Evolutionary conservation across 1,140 invertebrate genomes (phyloP), one percentile per base, ranked within the genome.

Genomic region (Drosophila ercepeae): DNA sequence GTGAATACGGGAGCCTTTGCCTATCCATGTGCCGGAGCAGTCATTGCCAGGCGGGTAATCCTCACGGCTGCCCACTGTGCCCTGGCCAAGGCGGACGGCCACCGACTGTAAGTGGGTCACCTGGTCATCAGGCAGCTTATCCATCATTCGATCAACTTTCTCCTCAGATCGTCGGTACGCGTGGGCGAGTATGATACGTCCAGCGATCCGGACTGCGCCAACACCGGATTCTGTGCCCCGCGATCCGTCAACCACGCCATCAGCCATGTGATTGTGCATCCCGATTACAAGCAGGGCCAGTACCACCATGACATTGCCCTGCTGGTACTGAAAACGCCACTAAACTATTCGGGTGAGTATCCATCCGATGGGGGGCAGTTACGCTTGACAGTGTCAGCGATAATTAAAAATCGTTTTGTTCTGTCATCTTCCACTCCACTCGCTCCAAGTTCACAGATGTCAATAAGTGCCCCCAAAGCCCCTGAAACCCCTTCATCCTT

Each of bases 31-130:
- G 93, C 94, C 41, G 95, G 95, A 1, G 94, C 94, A 4, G 94
- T 95, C 8, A 93, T 96, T 16, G 93, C 93, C 3, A 93, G 93
- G 0, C 77, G 89, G 8, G 90, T 91, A 76, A 92, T 96, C 25
- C 78, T 95, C 7, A 96, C 95, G 1, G 95, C 95, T 0, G 95
- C 95, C 1, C 95, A 95, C 75, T 96, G 95, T 89, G 94, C 94
- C 4, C 72, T 95, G 42, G 94, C 94, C 1, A 95, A 95, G 81
- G 93, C 94, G 23, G 93, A 94, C 42, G 94, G 93, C 65, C 94
- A 94, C 79, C 93, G 94, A 84, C 84, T 95, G 94, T 95, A 92
- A 94, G 93, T 84, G 49, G 61, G 42, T 29, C 57, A 76, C 27
- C 16, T n/a, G 27, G 36, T 23, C 39, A 42, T 18, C 39, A 6